phyloP scores from a whole-genome alignment of 2,888 invertebrate species.

The Polymixis lichenea region DNA sequence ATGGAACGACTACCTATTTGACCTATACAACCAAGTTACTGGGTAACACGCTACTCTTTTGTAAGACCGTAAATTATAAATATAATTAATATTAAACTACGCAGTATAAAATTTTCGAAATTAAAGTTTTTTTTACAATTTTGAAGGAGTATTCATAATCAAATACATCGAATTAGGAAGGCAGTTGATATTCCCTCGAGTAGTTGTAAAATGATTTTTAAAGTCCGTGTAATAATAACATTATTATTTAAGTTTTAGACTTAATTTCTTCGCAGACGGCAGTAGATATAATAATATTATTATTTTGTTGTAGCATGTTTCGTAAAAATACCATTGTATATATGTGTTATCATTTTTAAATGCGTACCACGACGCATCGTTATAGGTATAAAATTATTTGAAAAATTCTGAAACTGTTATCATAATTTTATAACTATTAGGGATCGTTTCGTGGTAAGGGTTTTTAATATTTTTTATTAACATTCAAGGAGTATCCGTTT shows the following conservation, averaged over 20 bases:
- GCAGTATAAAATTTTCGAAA: too few relatives aligned
- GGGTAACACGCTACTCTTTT: neutral
- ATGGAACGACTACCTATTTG: too few relatives aligned
- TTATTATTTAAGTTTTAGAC: too few relatives aligned
- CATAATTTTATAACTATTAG: neutral
- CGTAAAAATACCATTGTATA: too few relatives aligned
- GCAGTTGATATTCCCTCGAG: neutral
- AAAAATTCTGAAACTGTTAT: neutral
- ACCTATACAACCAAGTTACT: too few relatives aligned
- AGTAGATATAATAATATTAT: too few relatives aligned
- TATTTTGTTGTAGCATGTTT: too few relatives aligned
- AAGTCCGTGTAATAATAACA: too few relatives aligned
- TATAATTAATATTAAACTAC: too few relatives aligned
- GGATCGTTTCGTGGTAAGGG: too few relatives aligned
- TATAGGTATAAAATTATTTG: neutral
- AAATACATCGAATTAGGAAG: neutral
- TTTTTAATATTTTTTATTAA: neutral
- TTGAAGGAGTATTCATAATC: neutral
- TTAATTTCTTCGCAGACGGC: too few relatives aligned
- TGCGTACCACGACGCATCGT: neutral
- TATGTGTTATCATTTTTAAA: too few relatives aligned
- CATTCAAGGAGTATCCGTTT: neutral
- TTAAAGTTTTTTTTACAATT: neutral
- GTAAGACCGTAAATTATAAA: neutral
- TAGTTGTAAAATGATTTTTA: neutral